Conservation (phyloP, 1,140 invertebrate species). For the Triops longicaudatus region DNA sequence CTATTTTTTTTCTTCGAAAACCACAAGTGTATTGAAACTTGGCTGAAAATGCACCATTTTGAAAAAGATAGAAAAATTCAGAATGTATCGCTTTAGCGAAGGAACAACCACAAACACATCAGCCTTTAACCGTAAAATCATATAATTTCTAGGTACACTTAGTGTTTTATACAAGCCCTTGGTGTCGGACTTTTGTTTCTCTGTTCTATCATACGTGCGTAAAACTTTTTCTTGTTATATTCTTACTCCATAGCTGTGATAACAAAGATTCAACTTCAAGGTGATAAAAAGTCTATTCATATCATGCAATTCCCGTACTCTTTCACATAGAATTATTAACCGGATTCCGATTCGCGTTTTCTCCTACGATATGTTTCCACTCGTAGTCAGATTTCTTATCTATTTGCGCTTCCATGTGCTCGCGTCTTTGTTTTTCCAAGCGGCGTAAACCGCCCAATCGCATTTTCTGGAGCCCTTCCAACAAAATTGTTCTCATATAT, state of each 20-base stretch:
- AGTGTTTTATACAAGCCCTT: not conserved
- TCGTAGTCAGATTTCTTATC: not conserved
- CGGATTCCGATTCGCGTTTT: not conserved
- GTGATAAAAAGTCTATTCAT: too few species aligned
- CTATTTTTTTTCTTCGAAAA: too few species aligned
- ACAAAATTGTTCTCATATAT: not conserved
- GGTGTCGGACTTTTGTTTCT: too few species aligned
- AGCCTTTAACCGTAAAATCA: not conserved
- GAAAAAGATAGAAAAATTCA: too few species aligned
- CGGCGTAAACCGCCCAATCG: conserved; percentile 9
- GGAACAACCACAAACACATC: not conserved
- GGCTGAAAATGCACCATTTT: too few species aligned
- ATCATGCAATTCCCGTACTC: too few species aligned
- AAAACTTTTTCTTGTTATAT: too few species aligned
- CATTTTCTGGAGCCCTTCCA: not conserved
- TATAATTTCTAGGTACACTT: not conserved
- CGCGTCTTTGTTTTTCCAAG: not conserved
- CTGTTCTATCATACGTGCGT: too few species aligned
- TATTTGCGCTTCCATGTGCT: not conserved
- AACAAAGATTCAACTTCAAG: too few species aligned
- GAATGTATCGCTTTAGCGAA: not conserved
- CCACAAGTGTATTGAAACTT: too few species aligned
- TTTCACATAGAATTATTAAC: not conserved
- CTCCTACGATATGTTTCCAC: not conserved
- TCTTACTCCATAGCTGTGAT: too few species aligned